These are phyloP conservation scores for Lymantria monacha DNA, from an alignment of 2,888 invertebrate genomes.

Conservation along the genomic window DNA sequence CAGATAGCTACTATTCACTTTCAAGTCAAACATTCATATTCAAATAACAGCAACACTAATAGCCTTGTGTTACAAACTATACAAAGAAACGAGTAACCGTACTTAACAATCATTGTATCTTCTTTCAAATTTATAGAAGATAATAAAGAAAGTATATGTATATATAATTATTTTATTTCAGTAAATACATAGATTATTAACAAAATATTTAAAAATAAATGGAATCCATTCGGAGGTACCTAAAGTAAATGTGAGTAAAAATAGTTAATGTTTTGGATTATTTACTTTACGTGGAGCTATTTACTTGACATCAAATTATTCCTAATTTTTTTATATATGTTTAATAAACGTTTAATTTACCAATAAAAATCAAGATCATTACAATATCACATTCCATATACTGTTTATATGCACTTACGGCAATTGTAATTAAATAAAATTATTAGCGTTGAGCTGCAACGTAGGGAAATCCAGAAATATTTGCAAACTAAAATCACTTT, in stretches of 20 bases:
- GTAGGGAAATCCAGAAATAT: slow-evolving; percentile 7
- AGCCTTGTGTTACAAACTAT: slow-evolving; percentile 16
- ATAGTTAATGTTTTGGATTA: too few relatives aligned
- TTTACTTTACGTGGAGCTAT: too few relatives aligned
- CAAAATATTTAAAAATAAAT: too few relatives aligned
- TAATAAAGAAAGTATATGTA: too few relatives aligned
- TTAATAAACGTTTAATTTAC: too few relatives aligned
- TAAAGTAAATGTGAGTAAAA: too few relatives aligned
- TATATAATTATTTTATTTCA: too few relatives aligned
- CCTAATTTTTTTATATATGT: too few relatives aligned
- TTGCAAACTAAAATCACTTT: slow-evolving; percentile 20
- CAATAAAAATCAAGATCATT: neutral
- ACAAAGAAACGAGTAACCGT: slow-evolving; percentile 15
- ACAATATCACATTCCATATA: neutral
- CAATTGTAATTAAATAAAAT: slow-evolving; percentile 12
- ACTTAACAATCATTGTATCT: slow-evolving; percentile 6
- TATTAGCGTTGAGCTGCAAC: slow-evolving; percentile 2
- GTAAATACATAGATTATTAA: too few relatives aligned
- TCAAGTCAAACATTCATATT: slow-evolving; percentile 19
- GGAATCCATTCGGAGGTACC: too few relatives aligned
- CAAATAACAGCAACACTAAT: slow-evolving; percentile 20
- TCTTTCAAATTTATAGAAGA: too few relatives aligned
- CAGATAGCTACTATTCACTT: slow-evolving; percentile 21
- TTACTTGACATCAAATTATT: too few relatives aligned
- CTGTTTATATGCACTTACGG: slow-evolving; percentile 21